Base-by-base conservation (phyloP, 2,797 vertebrate species). In the Anguilla pacifica region DNA sequence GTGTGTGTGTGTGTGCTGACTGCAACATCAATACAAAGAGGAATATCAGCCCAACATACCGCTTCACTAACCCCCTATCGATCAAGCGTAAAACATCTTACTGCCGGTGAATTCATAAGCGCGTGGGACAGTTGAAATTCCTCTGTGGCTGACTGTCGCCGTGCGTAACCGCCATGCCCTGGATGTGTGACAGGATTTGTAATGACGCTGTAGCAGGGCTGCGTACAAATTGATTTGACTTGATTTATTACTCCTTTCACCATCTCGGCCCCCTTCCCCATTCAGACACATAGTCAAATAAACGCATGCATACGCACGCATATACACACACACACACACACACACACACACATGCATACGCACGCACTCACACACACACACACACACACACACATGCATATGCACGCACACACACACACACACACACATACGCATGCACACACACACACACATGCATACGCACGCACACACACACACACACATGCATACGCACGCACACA, bases 221-320 rank as follows among this genome's bases (percentile, higher is more conserved):
- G 90, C 91, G 94, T 92, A 94, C 91, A 91, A 95, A 96, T 95
- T 93, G 93, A 95, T 96, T 93, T 95, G 94, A 94, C 94, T 94
- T 95, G 95, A 96, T 96, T 96, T 96, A 95, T 96, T 95, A 95
- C 93, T 93, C 91, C 92, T 92, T 94, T 94, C 94, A 89, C 92
- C 93, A 84, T 89, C 92, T 55, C 88, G 86, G 39, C 88, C 84
- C 88, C 90, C n/a, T n/a, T 15, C 0, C 0, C 0, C 1, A 51
- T 15, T 6, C 55, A 85, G 39, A 19, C 2, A 79, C 83, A 25
- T 25, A 39, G 22, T 31, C 59, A 35, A 74, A 15, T 84, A 35
- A 61, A 53, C 79, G 79, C 88, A 88, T 87, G 79, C 31, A 35
- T 28, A 31, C 7, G 19, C 15, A 22, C 57, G 15, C 19, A 61